Conservation (phyloP, 2,113 vertebrate species). For the Mirza zaza region DNA sequence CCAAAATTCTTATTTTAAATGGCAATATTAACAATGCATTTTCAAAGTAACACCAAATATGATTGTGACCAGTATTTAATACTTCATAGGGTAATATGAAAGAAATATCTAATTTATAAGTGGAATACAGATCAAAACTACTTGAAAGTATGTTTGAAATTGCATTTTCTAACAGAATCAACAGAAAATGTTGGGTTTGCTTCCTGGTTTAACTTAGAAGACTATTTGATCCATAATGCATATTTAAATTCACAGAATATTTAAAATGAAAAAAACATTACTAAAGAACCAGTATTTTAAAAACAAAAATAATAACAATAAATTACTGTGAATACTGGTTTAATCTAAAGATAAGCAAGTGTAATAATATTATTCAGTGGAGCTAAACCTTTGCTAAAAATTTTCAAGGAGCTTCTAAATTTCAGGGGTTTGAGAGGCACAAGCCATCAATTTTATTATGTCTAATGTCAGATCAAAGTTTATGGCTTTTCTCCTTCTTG, state of each 20-base stretch:
- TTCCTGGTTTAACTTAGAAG: slow-evolving; percentile 24
- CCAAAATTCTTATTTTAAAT: slow-evolving; percentile 10
- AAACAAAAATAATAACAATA: slow-evolving; percentile 24
- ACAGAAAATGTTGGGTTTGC: background rate
- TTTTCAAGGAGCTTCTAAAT: slow-evolving; percentile 5
- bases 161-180: slow-evolving; percentile 47
- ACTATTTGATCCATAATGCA: background rate
- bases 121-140: background rate
- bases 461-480: background rate
- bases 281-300: slow-evolving; percentile 20
- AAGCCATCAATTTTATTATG: background rate
- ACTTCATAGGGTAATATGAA: background rate
- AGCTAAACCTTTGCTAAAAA: slow-evolving; percentile 6
- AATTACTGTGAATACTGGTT: background rate
- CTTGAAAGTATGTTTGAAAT: background rate
- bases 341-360: slow-evolving; percentile 29
- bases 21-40: background rate
- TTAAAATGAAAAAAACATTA: slow-evolving; percentile 16
- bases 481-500: background rate
- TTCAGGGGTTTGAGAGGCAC: background rate
- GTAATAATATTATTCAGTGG: background rate
- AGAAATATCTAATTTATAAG: background rate
- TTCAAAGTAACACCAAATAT: background rate
- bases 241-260: background rate
- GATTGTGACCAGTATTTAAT: slow-evolving; percentile 10